These are phyloP conservation scores for Tachina fera DNA, from an alignment of 2,888 invertebrate genomes.

Conservation along the genomic window DNA sequence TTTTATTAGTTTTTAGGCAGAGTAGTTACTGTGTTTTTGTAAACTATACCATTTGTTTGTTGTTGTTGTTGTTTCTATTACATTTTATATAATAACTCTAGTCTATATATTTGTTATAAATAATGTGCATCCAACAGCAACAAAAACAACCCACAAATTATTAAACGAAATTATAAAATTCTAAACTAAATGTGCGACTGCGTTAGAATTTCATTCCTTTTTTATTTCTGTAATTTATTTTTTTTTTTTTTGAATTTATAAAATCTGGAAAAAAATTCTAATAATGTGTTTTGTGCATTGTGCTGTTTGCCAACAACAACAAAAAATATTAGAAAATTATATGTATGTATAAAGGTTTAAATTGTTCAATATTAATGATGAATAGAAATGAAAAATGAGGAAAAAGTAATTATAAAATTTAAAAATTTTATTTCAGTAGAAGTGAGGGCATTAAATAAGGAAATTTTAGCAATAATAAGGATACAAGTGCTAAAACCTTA, in stretches of 20 bases:
- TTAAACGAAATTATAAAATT: conserved; percentile 69
- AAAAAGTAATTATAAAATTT: background rate
- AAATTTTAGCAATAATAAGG: too few relatives aligned
- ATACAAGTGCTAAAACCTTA: too few relatives aligned
- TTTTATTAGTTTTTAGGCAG: conserved; percentile 81
- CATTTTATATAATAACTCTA: conserved; percentile 68
- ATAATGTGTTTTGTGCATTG: conserved; percentile 67
- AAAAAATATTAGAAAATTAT: conserved; percentile 31
- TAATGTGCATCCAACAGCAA: conserved; percentile 49
- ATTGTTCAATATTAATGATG: conserved; percentile 47
- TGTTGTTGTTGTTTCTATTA: conserved; percentile 66
- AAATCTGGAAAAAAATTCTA: conserved; percentile 51
- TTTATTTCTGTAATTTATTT: background rate
- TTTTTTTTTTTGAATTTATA: conserved; percentile 37
- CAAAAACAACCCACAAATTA: conserved; percentile 43
- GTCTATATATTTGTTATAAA: conserved; percentile 59
- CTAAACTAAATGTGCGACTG: conserved; percentile 79
- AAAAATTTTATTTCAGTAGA: too few relatives aligned
- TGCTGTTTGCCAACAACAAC: conserved; percentile 30
- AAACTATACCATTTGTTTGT: conserved; percentile 34
- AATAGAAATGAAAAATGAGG: conserved; percentile 1
- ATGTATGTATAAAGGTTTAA: conserved; percentile 24
- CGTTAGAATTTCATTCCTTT: conserved; percentile 77
- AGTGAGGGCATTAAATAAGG: too few relatives aligned
- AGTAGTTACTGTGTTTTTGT: conserved; percentile 52